Percentiles rank a stretch among this genome's conserved stretches.
These are phyloP conservation scores for Laothoe populi DNA, from an alignment of 2,888 invertebrate species.

Conservation along the genomic window DNA sequence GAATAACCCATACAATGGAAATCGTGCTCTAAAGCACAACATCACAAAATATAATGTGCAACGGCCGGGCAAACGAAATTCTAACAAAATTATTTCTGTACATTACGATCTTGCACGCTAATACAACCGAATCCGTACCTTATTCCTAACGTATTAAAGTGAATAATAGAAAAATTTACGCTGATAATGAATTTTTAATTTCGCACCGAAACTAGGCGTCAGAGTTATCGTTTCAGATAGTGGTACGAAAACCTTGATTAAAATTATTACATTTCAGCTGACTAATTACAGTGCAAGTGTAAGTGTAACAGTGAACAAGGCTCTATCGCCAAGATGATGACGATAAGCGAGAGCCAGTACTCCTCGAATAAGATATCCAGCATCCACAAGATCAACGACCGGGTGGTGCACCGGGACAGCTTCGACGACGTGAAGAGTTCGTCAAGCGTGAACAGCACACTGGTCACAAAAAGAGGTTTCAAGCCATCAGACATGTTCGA, in stretches of 20 bases:
- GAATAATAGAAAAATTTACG: constrained; percentile 12
- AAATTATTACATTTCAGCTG: constrained; percentile 23
- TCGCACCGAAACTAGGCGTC: constrained; percentile 6
- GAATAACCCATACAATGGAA: constrained; percentile 31
- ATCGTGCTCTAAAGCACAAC: constrained; percentile 31
- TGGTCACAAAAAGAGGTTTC: constrained; percentile 90
- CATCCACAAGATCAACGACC: constrained; percentile 78
- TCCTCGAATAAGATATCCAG: constrained; percentile 82
- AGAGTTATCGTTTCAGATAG: constrained; percentile 10
- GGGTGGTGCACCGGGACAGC: constrained; percentile 75
- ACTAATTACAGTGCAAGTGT: constrained; percentile 12
- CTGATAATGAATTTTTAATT: constrained; percentile 14
- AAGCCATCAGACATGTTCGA: constrained; percentile 94
- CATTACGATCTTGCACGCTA: constrained; percentile 41
- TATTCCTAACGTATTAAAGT: constrained; percentile 5
- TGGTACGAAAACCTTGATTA: constrained; percentile 12
- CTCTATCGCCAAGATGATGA: constrained; percentile 72
- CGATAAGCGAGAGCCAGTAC: constrained; percentile 81
- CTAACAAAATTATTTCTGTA: constrained; percentile 51
- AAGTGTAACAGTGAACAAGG: constrained; percentile 21
- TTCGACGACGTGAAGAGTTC: constrained; percentile 80
- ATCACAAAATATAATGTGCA: constrained; percentile 37
- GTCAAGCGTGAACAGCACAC: constrained; percentile 82
- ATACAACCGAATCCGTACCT: constrained; percentile 5
- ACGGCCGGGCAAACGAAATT: constrained; percentile 46